A percentile compares a stretch with the other conserved stretches of the same genome.
These are phyloP conservation scores for Vanacampus margaritifer DNA, from an alignment of 2,113 vertebrate species.

Conservation along the genomic window DNA sequence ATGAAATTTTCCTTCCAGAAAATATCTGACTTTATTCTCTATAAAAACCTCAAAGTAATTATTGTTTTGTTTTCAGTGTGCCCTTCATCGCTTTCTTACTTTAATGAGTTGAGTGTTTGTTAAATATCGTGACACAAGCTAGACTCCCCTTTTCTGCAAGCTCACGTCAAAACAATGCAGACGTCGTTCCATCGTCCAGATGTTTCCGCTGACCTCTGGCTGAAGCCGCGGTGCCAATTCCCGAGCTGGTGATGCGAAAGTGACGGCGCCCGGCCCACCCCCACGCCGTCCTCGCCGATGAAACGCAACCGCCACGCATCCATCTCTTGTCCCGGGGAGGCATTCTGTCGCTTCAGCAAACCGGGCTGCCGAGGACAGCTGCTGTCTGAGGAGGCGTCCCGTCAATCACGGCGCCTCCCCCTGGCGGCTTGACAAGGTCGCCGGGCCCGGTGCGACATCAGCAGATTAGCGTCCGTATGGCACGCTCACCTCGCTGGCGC, in stretches of 20 bases:
- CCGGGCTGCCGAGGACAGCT: constrained; percentile 19
- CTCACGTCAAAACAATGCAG: not conserved
- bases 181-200: not conserved
- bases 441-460: constrained; percentile 35
- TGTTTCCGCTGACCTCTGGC: constrained; percentile 3
- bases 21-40: too few relatives aligned
- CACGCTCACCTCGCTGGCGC: constrained; percentile 17
- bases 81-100: too few relatives aligned
- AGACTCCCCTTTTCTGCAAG: not conserved
- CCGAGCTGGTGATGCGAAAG: constrained; percentile 6
- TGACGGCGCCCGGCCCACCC: not conserved
- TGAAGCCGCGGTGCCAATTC: not conserved
- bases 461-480: constrained; percentile 23
- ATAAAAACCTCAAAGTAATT: too few relatives aligned
- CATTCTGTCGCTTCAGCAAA: constrained; percentile 25
- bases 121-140: not conserved
- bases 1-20: too few relatives aligned
- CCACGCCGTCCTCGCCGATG: not conserved
- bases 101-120: not conserved
- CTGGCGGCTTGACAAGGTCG: constrained; percentile 47
- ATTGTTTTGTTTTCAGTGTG: too few relatives aligned
- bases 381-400: constrained; percentile 34
- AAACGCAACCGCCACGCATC: constrained; percentile 12
- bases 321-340: constrained; percentile 17
- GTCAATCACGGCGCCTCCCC: constrained; percentile 44